Percentiles rank a stretch among this genome's conserved stretches.
Evolutionary conservation across 2,797 vertebrate genomes (phyloP).

Genomic region (Hozukius guyotensis): DNA sequence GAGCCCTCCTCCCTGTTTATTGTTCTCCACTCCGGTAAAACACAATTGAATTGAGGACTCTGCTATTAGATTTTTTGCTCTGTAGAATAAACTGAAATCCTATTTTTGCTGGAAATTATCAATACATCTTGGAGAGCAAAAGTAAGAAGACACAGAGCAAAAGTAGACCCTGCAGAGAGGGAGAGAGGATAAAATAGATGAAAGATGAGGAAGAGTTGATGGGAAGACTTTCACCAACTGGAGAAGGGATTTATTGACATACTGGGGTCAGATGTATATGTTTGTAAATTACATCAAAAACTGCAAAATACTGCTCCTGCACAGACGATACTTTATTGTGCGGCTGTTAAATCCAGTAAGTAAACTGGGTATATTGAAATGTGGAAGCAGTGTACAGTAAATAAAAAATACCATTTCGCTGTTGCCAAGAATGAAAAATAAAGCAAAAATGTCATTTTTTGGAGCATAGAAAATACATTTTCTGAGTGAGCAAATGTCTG

Average conservation of each 20-base stretch:
- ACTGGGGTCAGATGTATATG: slow-evolving; percentile 64
- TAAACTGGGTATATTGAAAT: slow-evolving; percentile 59
- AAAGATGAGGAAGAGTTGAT: slow-evolving; percentile 68
- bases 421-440: background rate
- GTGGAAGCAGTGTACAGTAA: background rate
- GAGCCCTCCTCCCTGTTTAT: slow-evolving; percentile 93
- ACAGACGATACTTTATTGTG: slow-evolving; percentile 57
- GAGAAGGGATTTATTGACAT: slow-evolving; percentile 71
- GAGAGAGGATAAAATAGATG: slow-evolving; percentile 67
- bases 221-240: slow-evolving; percentile 73
- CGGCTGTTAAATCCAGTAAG: slow-evolving; percentile 50
- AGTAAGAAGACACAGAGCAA: slow-evolving; percentile 94
- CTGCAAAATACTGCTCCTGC: slow-evolving; percentile 58
- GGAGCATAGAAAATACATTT: background rate
- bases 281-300: slow-evolving; percentile 74
- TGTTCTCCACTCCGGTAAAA: slow-evolving; percentile 97
- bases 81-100: slow-evolving; percentile 97
- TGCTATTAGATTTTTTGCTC: slow-evolving; percentile 96
- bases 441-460: background rate
- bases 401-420: slow-evolving; percentile 5
- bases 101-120: slow-evolving; percentile 99
- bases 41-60: slow-evolving; percentile 94
- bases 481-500: background rate
- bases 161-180: slow-evolving; percentile 86
- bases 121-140: slow-evolving; percentile 96